Conservation (phyloP, 1,140 invertebrate genomes). For the Drosophila albomicans region DNA sequence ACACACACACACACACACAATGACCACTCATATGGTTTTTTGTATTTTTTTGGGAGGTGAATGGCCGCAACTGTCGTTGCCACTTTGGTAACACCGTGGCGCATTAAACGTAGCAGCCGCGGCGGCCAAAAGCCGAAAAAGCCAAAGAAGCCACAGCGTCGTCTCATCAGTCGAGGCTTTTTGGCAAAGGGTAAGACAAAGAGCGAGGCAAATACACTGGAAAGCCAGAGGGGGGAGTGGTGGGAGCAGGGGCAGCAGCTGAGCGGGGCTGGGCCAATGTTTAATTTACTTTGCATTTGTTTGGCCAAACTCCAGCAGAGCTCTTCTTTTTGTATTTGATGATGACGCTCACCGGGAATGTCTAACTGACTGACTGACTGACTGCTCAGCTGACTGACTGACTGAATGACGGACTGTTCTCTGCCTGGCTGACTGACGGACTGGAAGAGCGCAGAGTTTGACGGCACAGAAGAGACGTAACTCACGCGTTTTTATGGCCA, state of each 20-base stretch:
- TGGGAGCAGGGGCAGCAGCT: slow-evolving; percentile 9
- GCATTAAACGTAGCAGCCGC: slow-evolving; percentile 76
- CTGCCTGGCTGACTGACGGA: neutral
- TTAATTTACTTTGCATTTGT: slow-evolving; percentile 80
- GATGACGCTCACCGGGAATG: slow-evolving; percentile 36
- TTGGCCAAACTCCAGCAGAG: slow-evolving; percentile 63
- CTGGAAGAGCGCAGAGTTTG: neutral
- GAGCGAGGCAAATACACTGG: neutral
- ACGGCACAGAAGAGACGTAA: slow-evolving; percentile 53
- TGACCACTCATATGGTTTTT: slow-evolving; percentile 50
- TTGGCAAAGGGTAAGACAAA: slow-evolving; percentile 45
- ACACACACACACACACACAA: slow-evolving; percentile 44
- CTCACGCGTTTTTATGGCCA: slow-evolving; percentile 76
- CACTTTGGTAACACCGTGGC: slow-evolving; percentile 81
- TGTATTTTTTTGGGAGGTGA: slow-evolving; percentile 70
- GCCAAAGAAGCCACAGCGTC: slow-evolving; percentile 69
- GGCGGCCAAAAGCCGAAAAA: slow-evolving; percentile 60
- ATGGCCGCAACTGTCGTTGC: slow-evolving; percentile 82
- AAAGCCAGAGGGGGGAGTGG: neutral
- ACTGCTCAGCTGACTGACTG: slow-evolving; percentile 8
- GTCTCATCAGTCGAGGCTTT: slow-evolving; percentile 65
- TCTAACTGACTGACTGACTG: slow-evolving; percentile 40
- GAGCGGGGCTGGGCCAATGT: slow-evolving; percentile 55
- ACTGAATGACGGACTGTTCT: neutral
- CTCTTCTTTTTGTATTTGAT: slow-evolving; percentile 12